Conservation (phyloP, 92 coral and sea anemone species). For the Porites cylindrica region DNA sequence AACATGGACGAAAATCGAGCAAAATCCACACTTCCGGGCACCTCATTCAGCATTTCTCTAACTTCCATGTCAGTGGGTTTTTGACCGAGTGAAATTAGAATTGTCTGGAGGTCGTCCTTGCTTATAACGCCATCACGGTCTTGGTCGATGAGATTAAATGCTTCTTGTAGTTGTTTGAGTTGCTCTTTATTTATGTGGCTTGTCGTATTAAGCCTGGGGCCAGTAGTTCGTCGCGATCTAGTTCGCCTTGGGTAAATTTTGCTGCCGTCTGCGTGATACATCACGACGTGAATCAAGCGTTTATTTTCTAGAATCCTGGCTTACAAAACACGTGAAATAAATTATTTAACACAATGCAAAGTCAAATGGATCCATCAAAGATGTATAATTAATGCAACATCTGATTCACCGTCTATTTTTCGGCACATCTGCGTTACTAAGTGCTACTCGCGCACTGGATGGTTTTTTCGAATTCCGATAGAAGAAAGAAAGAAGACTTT, state of each 20-base stretch:
- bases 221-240: not conserved
- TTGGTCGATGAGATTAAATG: slow-evolving; percentile 77
- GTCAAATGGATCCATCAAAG: not conserved
- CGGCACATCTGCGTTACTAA: slow-evolving; percentile 33
- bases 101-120: slow-evolving; percentile 60
- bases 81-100: slow-evolving; percentile 78
- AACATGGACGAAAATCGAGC: slow-evolving; percentile 75
- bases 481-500: too few species aligned
- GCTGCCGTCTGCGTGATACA: slow-evolving; percentile 40
- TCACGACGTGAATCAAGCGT: not conserved
- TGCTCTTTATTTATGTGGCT: slow-evolving; percentile 65
- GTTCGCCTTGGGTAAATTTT: slow-evolving; percentile 35
- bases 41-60: slow-evolving; percentile 71
- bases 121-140: slow-evolving; percentile 79
- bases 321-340: slow-evolving; percentile 33
- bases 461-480: too few species aligned
- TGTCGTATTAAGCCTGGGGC: slow-evolving; percentile 1
- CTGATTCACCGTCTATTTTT: not conserved
- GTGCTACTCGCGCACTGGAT: not conserved
- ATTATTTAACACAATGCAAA: slow-evolving; percentile 21
- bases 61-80: slow-evolving; percentile 66
- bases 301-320: not conserved
- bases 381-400: not conserved
- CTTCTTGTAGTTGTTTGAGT: slow-evolving; percentile 65
- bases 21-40: slow-evolving; percentile 57